phyloP scores from a whole-genome alignment of 2,888 invertebrate genomes.

The Diplolepis rosae region DNA sequence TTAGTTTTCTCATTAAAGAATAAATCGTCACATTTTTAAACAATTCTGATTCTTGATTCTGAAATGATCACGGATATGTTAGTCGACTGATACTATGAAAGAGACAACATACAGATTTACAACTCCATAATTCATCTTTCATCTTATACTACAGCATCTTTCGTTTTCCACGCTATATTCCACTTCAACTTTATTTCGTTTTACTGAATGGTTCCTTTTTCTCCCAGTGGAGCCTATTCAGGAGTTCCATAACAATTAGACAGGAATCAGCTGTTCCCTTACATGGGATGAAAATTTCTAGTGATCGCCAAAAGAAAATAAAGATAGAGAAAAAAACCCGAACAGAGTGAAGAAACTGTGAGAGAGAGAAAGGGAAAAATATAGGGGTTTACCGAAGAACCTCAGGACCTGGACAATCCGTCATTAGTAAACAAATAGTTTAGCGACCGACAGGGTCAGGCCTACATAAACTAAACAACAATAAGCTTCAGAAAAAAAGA shows the following conservation, averaged over 20 bases:
- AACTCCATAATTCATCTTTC: background rate
- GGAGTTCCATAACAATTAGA: conserved; percentile 18
- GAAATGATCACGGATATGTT: too few species aligned
- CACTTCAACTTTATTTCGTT: background rate
- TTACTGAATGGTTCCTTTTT: background rate
- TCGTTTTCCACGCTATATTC: background rate
- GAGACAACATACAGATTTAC: too few species aligned
- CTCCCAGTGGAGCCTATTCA: background rate
- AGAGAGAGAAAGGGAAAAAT: conserved; percentile 34
- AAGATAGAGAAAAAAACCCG: conserved; percentile 32
- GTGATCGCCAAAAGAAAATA: conserved; percentile 32
- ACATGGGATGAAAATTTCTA: conserved; percentile 26
- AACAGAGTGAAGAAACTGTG: conserved; percentile 34
- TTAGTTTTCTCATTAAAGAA: too few species aligned
- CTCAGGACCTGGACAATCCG: conserved; percentile 61
- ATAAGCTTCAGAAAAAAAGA: conserved; percentile 56
- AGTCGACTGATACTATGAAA: too few species aligned
- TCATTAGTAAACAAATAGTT: conserved; percentile 71
- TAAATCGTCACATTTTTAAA: too few species aligned
- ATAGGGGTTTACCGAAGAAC: conserved; percentile 38
- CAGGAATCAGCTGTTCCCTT: conserved; percentile 25
- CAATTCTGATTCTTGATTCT: too few species aligned
- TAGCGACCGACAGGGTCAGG: conserved; percentile 57
- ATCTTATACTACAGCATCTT: background rate
- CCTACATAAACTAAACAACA: conserved; percentile 67